Evolutionary conservation across 53 echinoderm and acorn worm genomes (phyloP).

Genomic region (Pentamera pediparva): DNA sequence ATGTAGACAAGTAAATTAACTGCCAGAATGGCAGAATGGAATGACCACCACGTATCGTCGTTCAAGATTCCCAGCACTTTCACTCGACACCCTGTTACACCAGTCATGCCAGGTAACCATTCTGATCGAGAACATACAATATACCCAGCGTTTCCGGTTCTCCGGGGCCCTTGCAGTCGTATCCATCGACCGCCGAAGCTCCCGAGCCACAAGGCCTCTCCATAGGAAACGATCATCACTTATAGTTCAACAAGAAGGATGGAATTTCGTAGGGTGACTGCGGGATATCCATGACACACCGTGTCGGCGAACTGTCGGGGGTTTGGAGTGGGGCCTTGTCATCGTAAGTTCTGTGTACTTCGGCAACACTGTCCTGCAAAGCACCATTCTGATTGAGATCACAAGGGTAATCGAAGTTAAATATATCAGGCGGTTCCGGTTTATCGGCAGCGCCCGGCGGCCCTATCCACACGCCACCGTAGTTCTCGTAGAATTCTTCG

Average conservation of each 20-base stretch:
- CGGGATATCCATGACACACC: not conserved
- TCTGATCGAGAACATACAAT: too few relatives aligned
- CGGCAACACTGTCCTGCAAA: conserved; percentile 38
- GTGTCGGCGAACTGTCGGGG: not conserved
- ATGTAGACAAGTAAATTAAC: too few relatives aligned
- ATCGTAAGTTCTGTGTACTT: conserved; percentile 67
- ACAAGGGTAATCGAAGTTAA: conserved; percentile 2
- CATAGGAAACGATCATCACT: not conserved
- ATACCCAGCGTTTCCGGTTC: too few relatives aligned
- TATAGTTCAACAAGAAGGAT: conserved; percentile 8
- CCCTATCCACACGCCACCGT: conserved; percentile 79
- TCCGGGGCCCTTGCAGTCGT: too few relatives aligned
- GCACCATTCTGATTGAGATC: conserved; percentile 16
- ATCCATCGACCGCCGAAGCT: too few relatives aligned
- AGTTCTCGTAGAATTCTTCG: conserved; percentile 59
- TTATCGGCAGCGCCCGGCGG: conserved; percentile 47
- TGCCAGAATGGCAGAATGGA: too few relatives aligned
- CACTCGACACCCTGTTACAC: too few relatives aligned
- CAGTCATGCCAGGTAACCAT: too few relatives aligned
- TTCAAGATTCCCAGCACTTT: too few relatives aligned
- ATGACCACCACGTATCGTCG: too few relatives aligned
- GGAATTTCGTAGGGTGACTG: conserved; percentile 27
- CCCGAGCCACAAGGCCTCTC: too few relatives aligned
- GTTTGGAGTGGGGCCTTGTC: conserved; percentile 33
- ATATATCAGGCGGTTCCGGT: not conserved